Evolutionary conservation across 2,797 vertebrate genomes (phyloP), one percentile per base, ranked within the genome.

Genomic region (Peromyscus aztecus): DNA sequence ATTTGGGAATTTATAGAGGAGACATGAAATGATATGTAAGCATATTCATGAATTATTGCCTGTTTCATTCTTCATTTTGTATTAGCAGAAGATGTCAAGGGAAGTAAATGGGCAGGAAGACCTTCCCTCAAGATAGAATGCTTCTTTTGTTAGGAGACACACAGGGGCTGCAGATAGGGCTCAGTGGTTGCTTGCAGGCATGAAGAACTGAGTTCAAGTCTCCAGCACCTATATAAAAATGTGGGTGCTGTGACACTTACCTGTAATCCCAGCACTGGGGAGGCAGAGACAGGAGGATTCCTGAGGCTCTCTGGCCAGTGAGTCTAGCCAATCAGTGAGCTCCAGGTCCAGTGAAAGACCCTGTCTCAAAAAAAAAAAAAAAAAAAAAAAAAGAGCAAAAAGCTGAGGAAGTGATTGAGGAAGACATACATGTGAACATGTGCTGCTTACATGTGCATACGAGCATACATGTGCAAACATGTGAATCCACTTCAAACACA

Each of bases 1-100:
- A 97, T 93, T 97, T 97, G 94, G 88, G 93, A 91, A 75, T 80
- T 96, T 84, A 37, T 71, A 80, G 83, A 86, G 12, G 88, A 81
- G 78, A 89, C 71, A 52, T 90, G 65, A 92, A 93, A 93, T 91
- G 83, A 91, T 59, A 61, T 75, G 77, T 65, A 81, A 84, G 46
- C 3, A 1, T 82, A 59, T 73, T 73, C 21, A 13, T 34, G 57
- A 80, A 96, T 88, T 69, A 49, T 59, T 78, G 46, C 71, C 76
- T 34, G n/a, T 91, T 92, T 91, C 80, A 31, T 87, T 95, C 82
- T 94, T 92, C 55, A 63, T 88, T 93, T 82, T 80, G 49, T 71
- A 78, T 78, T 82, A 76, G 59, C 89, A 61, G 86, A 94, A 71
- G 90, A 90, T 65, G 93, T 82, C 90, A 71, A 84, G 88, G 94